Percentiles rank a stretch among this genome's conserved stretches.
These are phyloP conservation scores for Pocillopora verrucosa DNA, from an alignment of 64 coral and sea anemone genomes.

Conservation along the genomic window DNA sequence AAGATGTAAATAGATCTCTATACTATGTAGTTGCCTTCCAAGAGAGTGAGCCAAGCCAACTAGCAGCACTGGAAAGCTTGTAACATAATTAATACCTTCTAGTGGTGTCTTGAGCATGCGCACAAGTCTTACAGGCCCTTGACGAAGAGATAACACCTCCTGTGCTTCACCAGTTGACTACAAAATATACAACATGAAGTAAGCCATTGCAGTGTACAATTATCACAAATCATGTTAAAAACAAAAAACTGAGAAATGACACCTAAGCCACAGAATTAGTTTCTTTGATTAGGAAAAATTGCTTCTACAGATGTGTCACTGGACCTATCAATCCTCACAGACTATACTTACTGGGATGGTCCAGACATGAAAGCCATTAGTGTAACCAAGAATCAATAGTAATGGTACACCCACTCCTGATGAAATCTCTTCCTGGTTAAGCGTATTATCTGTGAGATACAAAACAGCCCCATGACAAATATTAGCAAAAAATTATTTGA, in stretches of 20 bases:
- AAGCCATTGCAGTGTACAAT: not conserved
- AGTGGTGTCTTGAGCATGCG: conserved; percentile 83
- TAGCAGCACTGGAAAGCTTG: no score
- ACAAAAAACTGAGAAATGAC: no score
- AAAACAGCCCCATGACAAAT: not conserved
- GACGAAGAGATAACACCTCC: conserved; percentile 86
- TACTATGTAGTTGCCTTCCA: no score
- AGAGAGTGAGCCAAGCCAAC: no score
- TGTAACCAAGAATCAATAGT: conserved; percentile 92
- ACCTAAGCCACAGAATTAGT: no score
- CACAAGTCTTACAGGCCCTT: conserved; percentile 88
- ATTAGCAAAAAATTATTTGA: not conserved
- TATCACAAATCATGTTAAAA: no score
- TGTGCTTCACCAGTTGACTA: conserved; percentile 94
- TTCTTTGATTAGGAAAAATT: no score
- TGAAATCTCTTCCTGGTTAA: conserved; percentile 63
- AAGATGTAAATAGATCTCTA: no score
- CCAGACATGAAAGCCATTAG: conserved; percentile 98
- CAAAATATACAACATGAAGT: not conserved
- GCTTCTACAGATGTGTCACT: no score
- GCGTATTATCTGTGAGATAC: conserved; percentile 28
- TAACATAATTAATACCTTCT: conserved; percentile 9
- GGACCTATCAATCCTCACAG: not conserved
- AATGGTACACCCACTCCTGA: conserved; percentile 51
- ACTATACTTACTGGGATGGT: conserved; percentile 83